Conservation (phyloP, 2,113 vertebrate genomes). For the Casuarius casuarius region DNA sequence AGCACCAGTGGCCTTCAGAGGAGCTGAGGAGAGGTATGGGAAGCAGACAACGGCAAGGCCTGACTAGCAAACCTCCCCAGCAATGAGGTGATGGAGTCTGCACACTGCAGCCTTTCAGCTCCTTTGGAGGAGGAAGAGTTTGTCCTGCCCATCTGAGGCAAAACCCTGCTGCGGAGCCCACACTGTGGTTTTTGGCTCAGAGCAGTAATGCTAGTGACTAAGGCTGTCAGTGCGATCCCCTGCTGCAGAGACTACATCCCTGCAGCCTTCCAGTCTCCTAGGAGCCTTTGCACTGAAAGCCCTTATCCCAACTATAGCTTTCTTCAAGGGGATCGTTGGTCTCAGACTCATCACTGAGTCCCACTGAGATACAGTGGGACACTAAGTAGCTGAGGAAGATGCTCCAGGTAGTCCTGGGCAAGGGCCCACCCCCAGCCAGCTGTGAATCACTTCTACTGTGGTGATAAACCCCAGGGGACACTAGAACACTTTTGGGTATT, state of each 20-base stretch:
- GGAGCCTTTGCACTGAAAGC: not conserved
- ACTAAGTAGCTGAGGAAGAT: not conserved
- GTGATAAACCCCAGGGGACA: not conserved
- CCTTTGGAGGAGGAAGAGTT: not conserved
- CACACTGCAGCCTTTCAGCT: not conserved
- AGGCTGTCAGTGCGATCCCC: accelerated
- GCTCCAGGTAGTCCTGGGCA: not conserved
- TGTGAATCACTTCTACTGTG: not conserved
- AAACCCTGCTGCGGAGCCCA: not conserved
- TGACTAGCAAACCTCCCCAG: not conserved
- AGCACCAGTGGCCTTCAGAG: not conserved
- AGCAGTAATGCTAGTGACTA: not conserved
- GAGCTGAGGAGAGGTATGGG: not conserved
- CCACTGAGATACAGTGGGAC: not conserved
- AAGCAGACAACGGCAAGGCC: not conserved
- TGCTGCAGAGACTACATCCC: accelerated
- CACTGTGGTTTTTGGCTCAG: not conserved
- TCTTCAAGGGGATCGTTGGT: not conserved
- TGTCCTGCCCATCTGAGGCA: not conserved
- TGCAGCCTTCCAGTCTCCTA: not conserved
- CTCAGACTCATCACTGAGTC: not conserved
- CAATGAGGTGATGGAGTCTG: not conserved
- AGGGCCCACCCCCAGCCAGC: not conserved
- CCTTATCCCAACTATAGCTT: not conserved
- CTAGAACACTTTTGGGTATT: not conserved